Conservation (phyloP, 2,797 vertebrate species). For the Anguilla marmorata region DNA sequence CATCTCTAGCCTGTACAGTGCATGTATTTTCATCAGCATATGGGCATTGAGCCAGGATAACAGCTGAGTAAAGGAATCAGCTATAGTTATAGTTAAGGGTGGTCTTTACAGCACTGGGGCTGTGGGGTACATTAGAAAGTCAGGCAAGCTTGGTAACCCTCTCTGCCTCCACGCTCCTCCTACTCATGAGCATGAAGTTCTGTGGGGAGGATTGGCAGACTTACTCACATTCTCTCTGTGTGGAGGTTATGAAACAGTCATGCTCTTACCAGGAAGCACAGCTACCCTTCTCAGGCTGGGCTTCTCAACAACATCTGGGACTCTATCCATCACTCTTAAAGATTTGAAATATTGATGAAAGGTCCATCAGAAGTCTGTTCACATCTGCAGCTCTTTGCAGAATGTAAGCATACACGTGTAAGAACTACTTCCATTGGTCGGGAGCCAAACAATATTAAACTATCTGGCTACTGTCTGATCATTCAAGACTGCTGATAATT, state of each 20-base stretch:
- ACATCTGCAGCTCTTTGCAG: neutral
- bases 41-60: neutral
- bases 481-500: slow-evolving; percentile 2
- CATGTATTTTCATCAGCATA: neutral
- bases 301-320: neutral
- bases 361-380: slow-evolving; percentile 5
- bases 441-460: neutral
- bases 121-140: neutral
- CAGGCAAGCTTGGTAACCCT: neutral
- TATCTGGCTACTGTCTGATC: neutral
- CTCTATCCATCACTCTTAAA: neutral
- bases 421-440: neutral
- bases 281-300: neutral
- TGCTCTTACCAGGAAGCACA: neutral
- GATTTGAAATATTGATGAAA: slow-evolving; percentile 15
- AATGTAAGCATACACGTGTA: neutral
- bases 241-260: neutral
- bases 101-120: neutral
- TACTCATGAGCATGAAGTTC: neutral
- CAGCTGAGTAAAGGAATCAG: slow-evolving; percentile 14
- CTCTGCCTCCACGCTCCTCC: neutral
- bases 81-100: slow-evolving; percentile 1
- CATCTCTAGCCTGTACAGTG: neutral
- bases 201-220: neutral
- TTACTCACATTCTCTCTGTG: neutral